A percentile compares a stretch with the other conserved stretches of the same genome.
Conservation (phyloP, 2,888 invertebrate species). For the Cecidostiba fungosa region DNA sequence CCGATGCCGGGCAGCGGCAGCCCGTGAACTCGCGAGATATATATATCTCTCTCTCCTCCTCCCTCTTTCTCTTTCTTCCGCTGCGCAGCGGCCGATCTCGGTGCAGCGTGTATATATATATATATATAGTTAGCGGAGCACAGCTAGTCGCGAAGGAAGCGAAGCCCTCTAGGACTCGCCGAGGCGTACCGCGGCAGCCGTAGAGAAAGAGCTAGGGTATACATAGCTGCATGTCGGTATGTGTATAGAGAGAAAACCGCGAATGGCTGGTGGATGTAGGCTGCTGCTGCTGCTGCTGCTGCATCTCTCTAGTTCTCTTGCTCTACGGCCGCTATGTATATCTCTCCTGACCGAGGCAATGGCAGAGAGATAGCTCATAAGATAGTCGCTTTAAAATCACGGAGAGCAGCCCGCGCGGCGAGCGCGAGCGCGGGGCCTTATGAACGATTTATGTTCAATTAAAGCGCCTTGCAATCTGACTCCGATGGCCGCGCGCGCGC, state of each 20-base stretch:
- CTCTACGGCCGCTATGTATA: constrained; percentile 44
- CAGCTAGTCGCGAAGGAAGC: not conserved
- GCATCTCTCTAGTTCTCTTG: constrained; percentile 30
- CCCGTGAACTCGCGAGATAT: constrained; percentile 24
- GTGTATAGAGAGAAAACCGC: constrained; percentile 10
- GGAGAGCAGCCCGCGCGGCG: constrained; percentile 64
- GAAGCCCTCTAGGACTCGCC: not conserved
- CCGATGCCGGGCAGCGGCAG: constrained; percentile 3
- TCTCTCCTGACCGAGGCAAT: constrained; percentile 64
- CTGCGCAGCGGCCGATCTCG: not conserved
- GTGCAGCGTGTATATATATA: not conserved
- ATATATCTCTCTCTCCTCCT: constrained; percentile 1
- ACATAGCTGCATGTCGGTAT: not conserved
- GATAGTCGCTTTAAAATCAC: constrained; percentile 72
- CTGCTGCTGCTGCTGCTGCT: too few relatives aligned
- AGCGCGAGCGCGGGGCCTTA: constrained; percentile 66
- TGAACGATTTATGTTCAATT: constrained; percentile 75
- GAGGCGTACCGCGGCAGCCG: not conserved
- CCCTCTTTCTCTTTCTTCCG: constrained; percentile 15
- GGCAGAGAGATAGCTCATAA: constrained; percentile 71
- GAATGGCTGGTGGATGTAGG: constrained; percentile 2
- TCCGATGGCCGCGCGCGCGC: constrained; percentile 65
- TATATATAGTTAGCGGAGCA: not conserved
- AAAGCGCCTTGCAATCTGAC: constrained; percentile 72
- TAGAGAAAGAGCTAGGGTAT: not conserved